Base-by-base conservation (phyloP, 2,888 invertebrate genomes). In the Meandrusa payeni region DNA sequence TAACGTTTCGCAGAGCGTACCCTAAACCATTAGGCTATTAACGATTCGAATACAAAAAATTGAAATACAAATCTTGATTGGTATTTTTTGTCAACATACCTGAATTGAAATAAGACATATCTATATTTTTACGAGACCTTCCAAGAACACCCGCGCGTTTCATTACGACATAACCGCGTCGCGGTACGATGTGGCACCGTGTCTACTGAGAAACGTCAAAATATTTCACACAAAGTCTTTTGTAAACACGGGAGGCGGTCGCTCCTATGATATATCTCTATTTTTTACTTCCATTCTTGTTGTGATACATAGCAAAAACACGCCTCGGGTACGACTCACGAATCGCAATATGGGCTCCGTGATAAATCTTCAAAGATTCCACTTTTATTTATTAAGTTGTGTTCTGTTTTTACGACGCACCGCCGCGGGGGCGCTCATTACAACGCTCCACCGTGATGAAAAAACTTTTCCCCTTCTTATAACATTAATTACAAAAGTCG, bases 371-470 rank as follows among this genome's bases (percentile, higher is more conserved):
- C 71, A 69, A 69, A 69, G 79, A 83, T 80, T 69, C 79, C 76
- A 75, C 64, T 74, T 82, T 82, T 82, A 85, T 85, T 85, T 85
- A 87, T 87, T 86, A 86, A 87, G 87, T 81, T 85, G 85, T 83
- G 79, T 75, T 78, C 70, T 73, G 76, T 79, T 85, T 83, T 87
- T 86, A 86, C 79, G 87, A 82, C 59, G 69, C 64, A 60, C 66
- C 77, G 71, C 77, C 69, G 76, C 74, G 72, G 80, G 81, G 73
- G 76, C 71, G 69, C 79, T 83, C 83, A 81, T 82, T 85, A 83
- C 78, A 55, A 70, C 71, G 72, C 69, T 67, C 56, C 57, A 59
- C 59, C 71, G 69, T 71, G 79, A 83, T 83, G 83, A 85, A 86
- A 86, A 86, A 87, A 86, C 76, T 86, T 86, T 83, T 76, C 73